Conservation (phyloP, 2,797 vertebrate species). For the Argyrosomus regius region DNA sequence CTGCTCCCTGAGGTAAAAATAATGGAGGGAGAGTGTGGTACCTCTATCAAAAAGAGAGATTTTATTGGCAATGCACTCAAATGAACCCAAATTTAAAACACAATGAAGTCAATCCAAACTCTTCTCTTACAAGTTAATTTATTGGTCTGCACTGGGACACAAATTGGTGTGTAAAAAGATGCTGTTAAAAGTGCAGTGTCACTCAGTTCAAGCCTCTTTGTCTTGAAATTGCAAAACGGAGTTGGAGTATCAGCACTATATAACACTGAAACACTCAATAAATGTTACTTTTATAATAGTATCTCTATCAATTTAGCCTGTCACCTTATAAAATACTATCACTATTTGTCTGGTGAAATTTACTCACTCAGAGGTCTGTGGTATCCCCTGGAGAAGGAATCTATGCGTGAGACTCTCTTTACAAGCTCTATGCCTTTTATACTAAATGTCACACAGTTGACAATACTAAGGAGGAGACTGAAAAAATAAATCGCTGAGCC, state of each 20-base stretch:
- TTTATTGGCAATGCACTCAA: constrained; percentile 56
- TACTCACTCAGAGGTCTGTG: constrained; percentile 36
- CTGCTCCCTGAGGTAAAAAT: constrained; percentile 67
- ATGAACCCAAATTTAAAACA: constrained; percentile 54
- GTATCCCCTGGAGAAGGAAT: constrained; percentile 56
- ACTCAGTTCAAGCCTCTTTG: constrained; percentile 41
- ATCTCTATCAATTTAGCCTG: constrained; percentile 20
- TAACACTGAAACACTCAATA: constrained; percentile 48
- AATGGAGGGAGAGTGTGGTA: constrained; percentile 34
- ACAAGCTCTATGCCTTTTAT: constrained; percentile 19
- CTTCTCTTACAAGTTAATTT: constrained; percentile 39
- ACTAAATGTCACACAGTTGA: constrained; percentile 45
- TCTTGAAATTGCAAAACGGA: constrained; percentile 39
- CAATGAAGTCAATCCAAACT: constrained; percentile 31
- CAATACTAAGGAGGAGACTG: constrained; percentile 31
- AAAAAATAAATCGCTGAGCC: not conserved
- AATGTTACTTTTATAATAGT: constrained; percentile 44
- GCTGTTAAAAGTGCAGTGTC: constrained; percentile 24
- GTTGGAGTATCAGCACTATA: constrained; percentile 34
- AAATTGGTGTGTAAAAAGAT: constrained; percentile 15
- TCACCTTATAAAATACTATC: constrained; percentile 33
- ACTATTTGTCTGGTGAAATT: constrained; percentile 39
- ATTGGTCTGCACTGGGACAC: constrained; percentile 35
- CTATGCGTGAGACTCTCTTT: constrained; percentile 30
- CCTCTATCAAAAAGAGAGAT: constrained; percentile 37